Conservation (phyloP, 2,113 vertebrate species). For the Petaurus breviceps region DNA sequence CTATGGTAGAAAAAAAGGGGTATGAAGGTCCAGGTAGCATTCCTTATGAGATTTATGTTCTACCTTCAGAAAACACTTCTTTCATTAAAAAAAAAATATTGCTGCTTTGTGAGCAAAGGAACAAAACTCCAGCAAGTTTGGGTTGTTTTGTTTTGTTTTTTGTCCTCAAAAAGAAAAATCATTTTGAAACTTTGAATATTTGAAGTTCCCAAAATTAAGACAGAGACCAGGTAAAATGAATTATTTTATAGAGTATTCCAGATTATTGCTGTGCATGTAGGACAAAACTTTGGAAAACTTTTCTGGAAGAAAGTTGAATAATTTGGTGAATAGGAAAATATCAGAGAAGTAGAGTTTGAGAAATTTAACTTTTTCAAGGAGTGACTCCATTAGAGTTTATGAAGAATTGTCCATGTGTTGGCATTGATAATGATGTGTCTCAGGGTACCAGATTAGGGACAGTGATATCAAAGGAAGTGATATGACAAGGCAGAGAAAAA, state of each 20-base stretch:
- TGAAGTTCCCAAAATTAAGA: slow-evolving; percentile 10
- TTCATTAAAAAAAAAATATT: neutral
- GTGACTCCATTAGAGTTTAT: neutral
- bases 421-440: neutral
- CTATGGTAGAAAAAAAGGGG: neutral
- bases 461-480: neutral
- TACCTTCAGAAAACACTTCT: neutral
- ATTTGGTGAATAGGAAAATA: neutral
- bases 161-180: neutral
- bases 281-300: neutral
- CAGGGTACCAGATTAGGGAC: neutral
- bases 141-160: neutral
- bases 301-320: neutral
- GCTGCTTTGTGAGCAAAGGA: neutral
- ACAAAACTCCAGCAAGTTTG: neutral
- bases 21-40: neutral
- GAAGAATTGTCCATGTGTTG: neutral
- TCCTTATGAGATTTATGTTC: neutral
- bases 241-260: neutral
- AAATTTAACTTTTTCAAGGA: neutral
- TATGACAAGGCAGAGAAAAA: neutral
- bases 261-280: neutral
- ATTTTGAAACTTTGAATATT: slow-evolving; percentile 3
- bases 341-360: neutral
- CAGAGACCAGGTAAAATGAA: neutral